These are phyloP conservation scores for Psittacula derbiana DNA, from an alignment of 2,797 vertebrate species.

Conservation along the genomic window DNA sequence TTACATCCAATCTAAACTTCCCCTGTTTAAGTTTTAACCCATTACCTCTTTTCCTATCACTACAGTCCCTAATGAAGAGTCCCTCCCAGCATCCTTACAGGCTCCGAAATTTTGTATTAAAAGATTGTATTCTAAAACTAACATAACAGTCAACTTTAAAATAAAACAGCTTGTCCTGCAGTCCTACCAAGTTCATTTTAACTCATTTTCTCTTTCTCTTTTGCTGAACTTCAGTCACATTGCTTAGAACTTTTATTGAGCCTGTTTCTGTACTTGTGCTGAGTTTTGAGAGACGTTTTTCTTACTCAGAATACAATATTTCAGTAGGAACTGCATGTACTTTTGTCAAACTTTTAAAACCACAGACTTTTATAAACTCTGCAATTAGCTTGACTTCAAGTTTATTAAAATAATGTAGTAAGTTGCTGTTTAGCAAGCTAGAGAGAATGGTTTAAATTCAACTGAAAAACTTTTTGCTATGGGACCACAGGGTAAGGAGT, in stretches of 20 bases:
- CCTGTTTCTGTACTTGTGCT: not conserved
- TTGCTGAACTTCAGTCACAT: not conserved
- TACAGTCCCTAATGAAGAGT: not conserved
- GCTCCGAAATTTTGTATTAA: not conserved
- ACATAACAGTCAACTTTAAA: not conserved
- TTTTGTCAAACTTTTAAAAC: constrained; percentile 2
- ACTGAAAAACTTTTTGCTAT: not conserved
- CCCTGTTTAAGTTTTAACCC: not conserved
- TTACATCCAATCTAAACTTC: not conserved
- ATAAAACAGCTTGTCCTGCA: not conserved
- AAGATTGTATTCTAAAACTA: not conserved
- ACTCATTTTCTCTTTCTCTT: not conserved
- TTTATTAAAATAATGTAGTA: not conserved
- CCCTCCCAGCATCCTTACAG: not conserved
- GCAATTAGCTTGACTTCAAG: not conserved
- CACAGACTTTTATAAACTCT: not conserved
- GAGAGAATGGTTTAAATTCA: not conserved
- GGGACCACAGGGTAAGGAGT: fast-evolving
- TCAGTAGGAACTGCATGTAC: not conserved
- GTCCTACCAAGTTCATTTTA: not conserved
- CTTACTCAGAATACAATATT: not conserved
- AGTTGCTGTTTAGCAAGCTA: not conserved
- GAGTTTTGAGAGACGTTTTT: not conserved
- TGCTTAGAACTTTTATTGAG: not conserved
- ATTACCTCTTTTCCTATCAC: not conserved